Percentiles rank a stretch among this genome's conserved stretches.
Evolutionary conservation across 1,140 invertebrate genomes (phyloP).

Genomic region (Sinonovacula constricta): DNA sequence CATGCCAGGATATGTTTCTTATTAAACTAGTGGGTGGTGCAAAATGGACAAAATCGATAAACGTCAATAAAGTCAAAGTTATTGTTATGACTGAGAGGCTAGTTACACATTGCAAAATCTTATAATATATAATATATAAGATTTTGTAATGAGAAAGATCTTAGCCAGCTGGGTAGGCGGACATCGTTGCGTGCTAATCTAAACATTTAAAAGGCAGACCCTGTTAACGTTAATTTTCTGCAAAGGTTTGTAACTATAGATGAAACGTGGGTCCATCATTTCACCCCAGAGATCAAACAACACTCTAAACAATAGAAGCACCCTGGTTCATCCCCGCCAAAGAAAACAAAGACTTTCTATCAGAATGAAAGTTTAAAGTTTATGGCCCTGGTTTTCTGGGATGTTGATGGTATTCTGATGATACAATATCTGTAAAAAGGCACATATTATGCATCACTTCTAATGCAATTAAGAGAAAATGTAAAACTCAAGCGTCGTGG

Average conservation of each 20-base stretch:
- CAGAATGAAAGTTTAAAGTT: neutral
- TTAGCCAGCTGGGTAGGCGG: neutral
- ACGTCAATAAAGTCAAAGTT: neutral
- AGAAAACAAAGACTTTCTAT: neutral
- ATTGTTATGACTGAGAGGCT: neutral
- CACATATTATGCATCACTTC: neutral
- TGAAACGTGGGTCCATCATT: neutral
- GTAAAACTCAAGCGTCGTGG: neutral
- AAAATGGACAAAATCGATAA: neutral
- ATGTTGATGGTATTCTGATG: constrained; percentile 1
- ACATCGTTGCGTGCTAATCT: neutral
- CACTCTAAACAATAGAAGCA: neutral
- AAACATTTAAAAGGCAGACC: neutral
- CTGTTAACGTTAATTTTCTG: neutral
- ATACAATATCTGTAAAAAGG: neutral
- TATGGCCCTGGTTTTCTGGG: neutral
- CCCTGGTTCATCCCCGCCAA: neutral
- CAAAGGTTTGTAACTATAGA: neutral
- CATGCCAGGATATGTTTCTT: too few relatives aligned
- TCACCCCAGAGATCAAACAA: neutral
- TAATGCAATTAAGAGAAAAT: neutral
- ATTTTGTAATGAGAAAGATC: neutral
- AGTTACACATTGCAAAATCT: neutral
- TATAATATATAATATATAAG: neutral
- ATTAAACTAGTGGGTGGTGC: neutral